Conservation (phyloP, 2,113 vertebrate genomes). For the Barnardius zonarius region DNA sequence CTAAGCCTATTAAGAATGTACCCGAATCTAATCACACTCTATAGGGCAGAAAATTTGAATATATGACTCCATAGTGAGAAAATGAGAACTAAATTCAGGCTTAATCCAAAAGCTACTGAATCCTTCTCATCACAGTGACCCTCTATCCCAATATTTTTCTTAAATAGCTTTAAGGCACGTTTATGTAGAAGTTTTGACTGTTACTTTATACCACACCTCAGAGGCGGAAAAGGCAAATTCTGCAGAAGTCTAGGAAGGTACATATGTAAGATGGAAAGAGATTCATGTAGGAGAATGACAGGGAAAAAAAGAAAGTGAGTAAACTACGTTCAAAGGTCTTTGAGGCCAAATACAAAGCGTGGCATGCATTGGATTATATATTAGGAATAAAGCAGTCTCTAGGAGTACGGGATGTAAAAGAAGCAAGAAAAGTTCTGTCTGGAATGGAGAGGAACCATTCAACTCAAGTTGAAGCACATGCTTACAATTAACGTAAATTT, state of each 20-base stretch:
- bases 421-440: background rate
- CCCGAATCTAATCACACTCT: background rate
- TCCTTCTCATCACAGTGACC: background rate
- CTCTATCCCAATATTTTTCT: background rate
- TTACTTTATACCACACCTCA: background rate
- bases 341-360: background rate
- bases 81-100: background rate
- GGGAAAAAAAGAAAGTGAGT: background rate
- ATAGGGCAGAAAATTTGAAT: background rate
- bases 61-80: background rate
- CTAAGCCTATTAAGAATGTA: background rate
- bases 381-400: background rate
- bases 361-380: background rate
- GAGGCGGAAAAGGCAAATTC: background rate
- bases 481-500: background rate
- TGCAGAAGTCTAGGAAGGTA: background rate
- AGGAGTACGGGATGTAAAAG: background rate
- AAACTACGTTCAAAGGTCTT: background rate
- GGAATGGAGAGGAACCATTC: background rate
- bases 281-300: background rate
- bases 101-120: background rate
- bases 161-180: background rate
- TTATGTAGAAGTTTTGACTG: background rate
- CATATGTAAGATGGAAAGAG: background rate
- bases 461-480: background rate